Conservation (phyloP, 2,113 vertebrate genomes). For the Leucopsar rothschildi region DNA sequence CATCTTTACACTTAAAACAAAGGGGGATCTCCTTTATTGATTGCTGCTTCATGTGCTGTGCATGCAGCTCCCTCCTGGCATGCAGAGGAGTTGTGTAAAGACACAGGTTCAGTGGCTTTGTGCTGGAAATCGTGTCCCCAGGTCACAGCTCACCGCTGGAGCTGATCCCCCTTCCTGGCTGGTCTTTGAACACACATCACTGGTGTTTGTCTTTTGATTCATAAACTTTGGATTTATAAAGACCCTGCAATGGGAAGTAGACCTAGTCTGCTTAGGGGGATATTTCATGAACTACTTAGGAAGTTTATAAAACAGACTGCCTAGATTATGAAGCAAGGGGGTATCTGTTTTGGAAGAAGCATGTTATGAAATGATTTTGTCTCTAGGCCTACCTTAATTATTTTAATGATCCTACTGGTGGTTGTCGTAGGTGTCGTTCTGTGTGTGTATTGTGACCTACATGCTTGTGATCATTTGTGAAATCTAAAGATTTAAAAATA, state of each 20-base stretch:
- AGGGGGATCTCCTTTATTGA: neutral
- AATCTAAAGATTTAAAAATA: constrained; percentile 38
- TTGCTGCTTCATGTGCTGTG: neutral
- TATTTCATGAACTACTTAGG: constrained; percentile 18
- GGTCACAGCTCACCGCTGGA: neutral
- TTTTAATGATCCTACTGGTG: constrained; percentile 57
- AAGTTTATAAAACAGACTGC: constrained; percentile 31
- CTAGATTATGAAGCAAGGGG: constrained; percentile 26
- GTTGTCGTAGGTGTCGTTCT: constrained; percentile 34
- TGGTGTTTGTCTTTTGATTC: neutral
- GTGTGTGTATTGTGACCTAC: constrained; percentile 44
- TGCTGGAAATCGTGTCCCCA: neutral
- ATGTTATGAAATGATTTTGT: constrained; percentile 48
- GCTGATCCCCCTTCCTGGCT: neutral
- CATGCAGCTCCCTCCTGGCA: neutral
- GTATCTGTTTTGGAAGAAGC: constrained; percentile 50
- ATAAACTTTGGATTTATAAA: neutral
- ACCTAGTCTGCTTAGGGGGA: neutral
- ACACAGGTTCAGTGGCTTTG: neutral
- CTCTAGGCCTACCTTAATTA: constrained; percentile 57
- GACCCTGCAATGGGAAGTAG: neutral
- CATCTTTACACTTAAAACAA: neutral
- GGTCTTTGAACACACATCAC: neutral
- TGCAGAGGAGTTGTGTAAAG: neutral
- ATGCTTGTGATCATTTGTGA: constrained; percentile 34